Evolutionary conservation across 2,888 invertebrate genomes (phyloP).

Genomic region (Rosalia funebris): DNA sequence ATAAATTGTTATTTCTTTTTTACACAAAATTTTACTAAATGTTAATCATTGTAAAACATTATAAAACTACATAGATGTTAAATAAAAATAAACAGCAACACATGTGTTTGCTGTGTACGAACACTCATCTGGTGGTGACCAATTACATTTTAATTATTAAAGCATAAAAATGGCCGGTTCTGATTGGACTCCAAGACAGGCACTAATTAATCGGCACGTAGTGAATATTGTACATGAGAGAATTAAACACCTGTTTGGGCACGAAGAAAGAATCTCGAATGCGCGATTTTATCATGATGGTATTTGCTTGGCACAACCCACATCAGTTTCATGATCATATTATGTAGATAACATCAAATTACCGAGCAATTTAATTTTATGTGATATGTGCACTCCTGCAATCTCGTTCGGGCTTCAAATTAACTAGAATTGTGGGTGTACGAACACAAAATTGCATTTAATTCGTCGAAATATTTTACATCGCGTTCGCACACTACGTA

Average conservation of each 20-base stretch:
- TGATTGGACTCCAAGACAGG: neutral
- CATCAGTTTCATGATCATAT: slow-evolving; percentile 40
- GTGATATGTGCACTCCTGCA: slow-evolving; percentile 40
- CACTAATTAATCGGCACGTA: slow-evolving; percentile 26
- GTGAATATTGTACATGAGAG: slow-evolving; percentile 5
- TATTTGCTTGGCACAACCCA: slow-evolving; percentile 36
- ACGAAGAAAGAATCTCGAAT: slow-evolving; percentile 28
- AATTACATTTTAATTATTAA: slow-evolving; percentile 4
- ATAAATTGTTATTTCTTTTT: too few relatives aligned
- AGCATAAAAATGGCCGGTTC: neutral
- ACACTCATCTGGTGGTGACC: too few relatives aligned
- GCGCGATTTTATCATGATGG: slow-evolving; percentile 24
- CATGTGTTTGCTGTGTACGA: too few relatives aligned
- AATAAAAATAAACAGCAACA: too few relatives aligned
- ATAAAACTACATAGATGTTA: too few relatives aligned
- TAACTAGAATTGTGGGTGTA: slow-evolving; percentile 33
- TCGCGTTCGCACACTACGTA: slow-evolving; percentile 16
- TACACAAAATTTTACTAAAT: too few relatives aligned
- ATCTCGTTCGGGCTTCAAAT: slow-evolving; percentile 23
- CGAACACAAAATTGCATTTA: slow-evolving; percentile 27
- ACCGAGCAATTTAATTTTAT: slow-evolving; percentile 54
- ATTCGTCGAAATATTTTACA: slow-evolving; percentile 29
- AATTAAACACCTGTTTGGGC: slow-evolving; percentile 30
- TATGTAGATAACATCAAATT: slow-evolving; percentile 57
- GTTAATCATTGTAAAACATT: too few relatives aligned